Conservation (phyloP, 2,113 vertebrate genomes). For the Urocynchramus pylzowi region DNA sequence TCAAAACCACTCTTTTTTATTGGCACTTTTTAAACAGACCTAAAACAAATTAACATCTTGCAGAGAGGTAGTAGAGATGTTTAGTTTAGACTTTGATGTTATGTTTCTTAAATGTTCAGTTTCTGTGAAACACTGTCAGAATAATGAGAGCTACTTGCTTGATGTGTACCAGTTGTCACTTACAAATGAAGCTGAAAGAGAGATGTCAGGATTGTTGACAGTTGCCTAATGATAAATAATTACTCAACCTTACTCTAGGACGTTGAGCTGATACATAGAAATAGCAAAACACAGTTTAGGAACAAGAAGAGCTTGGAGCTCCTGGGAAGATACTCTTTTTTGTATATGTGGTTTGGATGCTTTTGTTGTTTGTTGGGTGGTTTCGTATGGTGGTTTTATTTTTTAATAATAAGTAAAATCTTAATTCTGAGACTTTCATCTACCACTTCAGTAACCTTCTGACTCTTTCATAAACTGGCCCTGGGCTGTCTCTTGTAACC, state of each 20-base stretch:
- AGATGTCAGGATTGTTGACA: neutral
- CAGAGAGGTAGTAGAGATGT: neutral
- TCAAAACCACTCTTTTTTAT: neutral
- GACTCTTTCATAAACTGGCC: neutral
- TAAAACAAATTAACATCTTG: neutral
- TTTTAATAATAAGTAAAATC: neutral
- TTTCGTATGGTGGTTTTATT: neutral
- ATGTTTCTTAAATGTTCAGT: neutral
- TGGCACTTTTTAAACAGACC: neutral
- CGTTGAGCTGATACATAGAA: neutral
- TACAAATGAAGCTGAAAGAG: neutral
- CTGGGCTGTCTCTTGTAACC: neutral
- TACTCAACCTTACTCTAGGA: neutral
- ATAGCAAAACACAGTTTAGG: neutral
- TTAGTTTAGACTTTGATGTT: neutral
- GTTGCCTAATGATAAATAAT: conserved; percentile 3
- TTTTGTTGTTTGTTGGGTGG: neutral
- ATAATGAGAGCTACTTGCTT: neutral
- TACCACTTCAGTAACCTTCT: neutral
- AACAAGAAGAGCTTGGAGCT: neutral
- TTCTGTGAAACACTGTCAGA: neutral
- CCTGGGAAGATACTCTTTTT: neutral
- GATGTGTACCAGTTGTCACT: neutral
- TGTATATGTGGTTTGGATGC: neutral
- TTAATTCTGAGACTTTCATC: neutral